Evolutionary conservation across 2,888 invertebrate species (phyloP), one percentile per base, ranked within the genome.

Genomic region (Formica aserva): DNA sequence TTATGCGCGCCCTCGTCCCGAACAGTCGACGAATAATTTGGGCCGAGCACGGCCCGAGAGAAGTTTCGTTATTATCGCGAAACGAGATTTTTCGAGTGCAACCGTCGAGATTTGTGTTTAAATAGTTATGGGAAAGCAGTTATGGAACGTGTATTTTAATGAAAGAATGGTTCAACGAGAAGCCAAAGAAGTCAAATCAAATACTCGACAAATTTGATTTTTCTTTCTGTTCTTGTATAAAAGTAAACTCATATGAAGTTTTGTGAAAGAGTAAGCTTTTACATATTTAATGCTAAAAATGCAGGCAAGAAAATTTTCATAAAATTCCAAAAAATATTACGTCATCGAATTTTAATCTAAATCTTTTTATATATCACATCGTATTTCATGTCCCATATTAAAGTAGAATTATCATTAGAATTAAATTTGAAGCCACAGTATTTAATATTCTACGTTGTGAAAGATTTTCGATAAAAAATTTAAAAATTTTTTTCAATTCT

Each of bases 51-150:
- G 62, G 74, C 66, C 75, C 41, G 52, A 78, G 84, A 48, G 78
- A 85, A 84, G 78, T 84, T 84, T 74, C 52, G 65, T 65, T 26
- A 80, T 80, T 80, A 80, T 62, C 45, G 22, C 72, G 72, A 13
- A 71, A 78, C 32, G 72, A 80, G 78, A 80, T 80, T 80, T 80
- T 80, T 80, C 78, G 60, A 72, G 78, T 55, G 55, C 45, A 72
- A 80, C 72, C 32, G 72, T 62, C 18, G 78, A 62, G 72, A 80
- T 80, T 77, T 67, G 72, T 71, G 72, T 62, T 80, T 71, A 80
- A 80, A 80, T 72, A 72, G 35, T 72, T 72, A 69, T 32, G 60
- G n/a, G n/a, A 9, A 45, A 26, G 26, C 22, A 48, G 48, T 48
- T 48, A n/a, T 5, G n/a, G 45, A 62, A 18, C 26, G n/a, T 22